Base-by-base conservation (phyloP, 2,888 invertebrate genomes). In the Melipona bicolor region DNA sequence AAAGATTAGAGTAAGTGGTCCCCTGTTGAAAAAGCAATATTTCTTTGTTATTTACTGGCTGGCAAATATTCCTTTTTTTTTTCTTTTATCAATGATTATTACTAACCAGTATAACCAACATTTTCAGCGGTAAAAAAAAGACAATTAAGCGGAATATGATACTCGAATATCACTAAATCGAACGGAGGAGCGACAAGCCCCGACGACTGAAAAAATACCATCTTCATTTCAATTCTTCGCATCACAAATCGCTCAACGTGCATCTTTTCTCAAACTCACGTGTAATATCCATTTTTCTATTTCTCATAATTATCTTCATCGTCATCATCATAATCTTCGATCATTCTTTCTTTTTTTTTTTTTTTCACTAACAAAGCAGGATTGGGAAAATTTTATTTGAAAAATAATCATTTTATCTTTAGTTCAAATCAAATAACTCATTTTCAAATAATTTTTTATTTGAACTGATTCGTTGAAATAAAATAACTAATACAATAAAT, bases 1-100 rank as follows among this genome's bases (percentile, higher is more conserved):
- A 96, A 97, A 97, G 95, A 97, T 98, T 96, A 97, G 98, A 97
- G 98, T 98, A 98, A 98, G 98, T 97, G 94, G 90, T 91, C 87
- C 76, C 92, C 88, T 90, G 91, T 91, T 93, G 90, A 90, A 93
- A 68, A 91, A 90, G 89, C 91, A 87, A 91, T 91, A 74, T 77
- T 77, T 83, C 79, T 91, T 90, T 88, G 79, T 84, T 27, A 76
- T 67, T 76, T 72, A 64, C 43, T 91, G 88, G 91, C 91, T 92
- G 91, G 90, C 91, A 90, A 83, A 85, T 43, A 68, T 87, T 90
- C 87, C 87, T 90, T 68, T 83, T 83, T 69, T 69, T 50, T 24
- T 49, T 56, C 19, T 27, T n/a, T 56, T 70, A 79, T 81, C 84
- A 73, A 67, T 79, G 77, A 59, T 75, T 43, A 69, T 62, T 59